A percentile compares a stretch with the other conserved stretches of the same genome.
Conservation (phyloP, 1,140 invertebrate species). For the Drosophila pachea region DNA sequence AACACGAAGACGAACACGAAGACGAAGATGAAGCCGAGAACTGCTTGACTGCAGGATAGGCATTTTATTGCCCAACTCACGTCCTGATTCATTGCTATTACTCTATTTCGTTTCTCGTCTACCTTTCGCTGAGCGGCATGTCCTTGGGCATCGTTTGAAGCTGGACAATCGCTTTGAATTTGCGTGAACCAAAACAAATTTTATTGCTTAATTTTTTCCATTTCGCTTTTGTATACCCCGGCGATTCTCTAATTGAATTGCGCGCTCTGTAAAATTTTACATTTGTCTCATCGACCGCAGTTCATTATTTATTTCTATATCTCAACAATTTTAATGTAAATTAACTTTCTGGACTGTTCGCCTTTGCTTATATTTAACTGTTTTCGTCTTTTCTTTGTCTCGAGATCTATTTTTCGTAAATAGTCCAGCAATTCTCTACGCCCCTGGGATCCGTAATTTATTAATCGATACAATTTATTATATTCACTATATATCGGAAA, state of each 20-base stretch:
- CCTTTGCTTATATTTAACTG: not conserved
- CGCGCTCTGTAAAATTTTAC: conserved; percentile 70
- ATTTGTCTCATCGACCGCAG: conserved; percentile 55
- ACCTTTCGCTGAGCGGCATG: conserved; percentile 24
- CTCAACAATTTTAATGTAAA: conserved; percentile 57
- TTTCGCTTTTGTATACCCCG: conserved; percentile 33
- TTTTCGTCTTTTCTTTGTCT: conserved; percentile 28
- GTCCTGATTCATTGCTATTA: conserved; percentile 75
- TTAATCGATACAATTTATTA: conserved; percentile 54
- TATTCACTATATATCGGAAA: conserved; percentile 12
- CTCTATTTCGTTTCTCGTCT: conserved; percentile 59
- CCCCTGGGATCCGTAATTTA: conserved; percentile 46
- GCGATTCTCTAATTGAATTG: conserved; percentile 65
- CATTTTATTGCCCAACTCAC: conserved; percentile 55
- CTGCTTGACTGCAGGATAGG: conserved; percentile 39
- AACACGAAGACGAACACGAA: conserved; percentile 14
- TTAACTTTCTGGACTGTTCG: conserved; percentile 41
- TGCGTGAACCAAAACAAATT: conserved; percentile 77
- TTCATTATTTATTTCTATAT: conserved; percentile 71
- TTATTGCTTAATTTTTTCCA: conserved; percentile 76
- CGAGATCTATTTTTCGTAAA: conserved; percentile 30
- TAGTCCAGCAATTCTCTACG: conserved; percentile 50
- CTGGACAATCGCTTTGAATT: conserved; percentile 55
- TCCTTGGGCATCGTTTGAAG: conserved; percentile 64
- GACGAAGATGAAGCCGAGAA: not conserved